Conservation (phyloP, 2,888 invertebrate species). For the Noctua pronuba region DNA sequence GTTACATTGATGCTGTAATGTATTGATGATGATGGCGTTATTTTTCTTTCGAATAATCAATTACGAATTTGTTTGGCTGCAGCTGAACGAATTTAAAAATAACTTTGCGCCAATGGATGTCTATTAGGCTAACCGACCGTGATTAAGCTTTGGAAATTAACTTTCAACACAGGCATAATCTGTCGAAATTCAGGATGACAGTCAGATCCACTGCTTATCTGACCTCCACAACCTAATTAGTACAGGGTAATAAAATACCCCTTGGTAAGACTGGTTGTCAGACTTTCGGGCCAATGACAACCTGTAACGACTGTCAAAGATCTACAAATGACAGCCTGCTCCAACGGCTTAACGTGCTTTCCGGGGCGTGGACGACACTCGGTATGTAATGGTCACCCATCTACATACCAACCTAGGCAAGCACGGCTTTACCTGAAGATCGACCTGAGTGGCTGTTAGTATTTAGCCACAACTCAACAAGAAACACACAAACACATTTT, state of each 20-base stretch:
- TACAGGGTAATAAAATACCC: neutral
- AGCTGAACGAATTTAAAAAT: neutral
- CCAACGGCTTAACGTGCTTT: neutral
- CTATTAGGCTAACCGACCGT: neutral
- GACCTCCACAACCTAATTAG: neutral
- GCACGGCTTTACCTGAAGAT: neutral
- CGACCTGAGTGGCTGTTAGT: neutral
- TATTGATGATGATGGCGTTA: conserved; percentile 34
- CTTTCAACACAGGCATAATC: neutral
- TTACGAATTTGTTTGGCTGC: conserved; percentile 8
- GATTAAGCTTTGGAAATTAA: neutral
- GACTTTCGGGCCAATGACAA: neutral
- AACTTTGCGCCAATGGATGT: neutral
- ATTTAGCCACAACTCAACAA: neutral
- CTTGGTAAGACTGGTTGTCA: neutral
- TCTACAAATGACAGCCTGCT: neutral
- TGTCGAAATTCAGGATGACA: too few relatives aligned
- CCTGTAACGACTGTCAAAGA: neutral
- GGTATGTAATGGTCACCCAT: too few relatives aligned
- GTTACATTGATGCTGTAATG: conserved; percentile 54
- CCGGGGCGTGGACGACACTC: neutral
- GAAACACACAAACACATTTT: conserved; percentile 13
- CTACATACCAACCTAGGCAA: neutral
- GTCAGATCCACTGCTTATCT: too few relatives aligned
- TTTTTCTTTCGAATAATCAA: conserved; percentile 4